phyloP scores from a whole-genome alignment of 2,113 vertebrate species.

The Sebastes schlegelii region DNA sequence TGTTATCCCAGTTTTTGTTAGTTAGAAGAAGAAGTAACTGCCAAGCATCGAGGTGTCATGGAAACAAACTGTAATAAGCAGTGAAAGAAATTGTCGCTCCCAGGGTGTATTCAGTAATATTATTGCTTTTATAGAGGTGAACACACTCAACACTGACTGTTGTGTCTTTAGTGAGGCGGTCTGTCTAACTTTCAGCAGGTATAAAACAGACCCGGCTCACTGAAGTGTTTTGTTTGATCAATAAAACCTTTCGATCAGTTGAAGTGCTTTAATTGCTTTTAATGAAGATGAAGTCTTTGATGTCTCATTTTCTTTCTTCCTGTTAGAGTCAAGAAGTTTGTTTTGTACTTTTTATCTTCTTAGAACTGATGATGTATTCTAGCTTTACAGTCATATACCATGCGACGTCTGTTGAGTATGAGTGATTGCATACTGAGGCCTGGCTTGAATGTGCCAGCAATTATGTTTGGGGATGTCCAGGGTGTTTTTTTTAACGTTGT shows the following conservation, averaged over 20 bases:
- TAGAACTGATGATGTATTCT: background rate
- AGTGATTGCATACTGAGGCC: background rate
- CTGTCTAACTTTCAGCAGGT: constrained; percentile 18
- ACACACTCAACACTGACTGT: background rate
- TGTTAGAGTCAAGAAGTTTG: constrained; percentile 6
- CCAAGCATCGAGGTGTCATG: constrained; percentile 8
- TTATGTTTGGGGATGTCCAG: background rate
- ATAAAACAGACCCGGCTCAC: background rate
- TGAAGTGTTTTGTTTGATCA: constrained; percentile 23
- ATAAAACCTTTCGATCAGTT: constrained; percentile 35
- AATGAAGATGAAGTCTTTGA: constrained; percentile 14
- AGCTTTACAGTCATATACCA: background rate
- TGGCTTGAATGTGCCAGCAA: background rate
- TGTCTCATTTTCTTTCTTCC: constrained; percentile 10
- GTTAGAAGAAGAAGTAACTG: background rate
- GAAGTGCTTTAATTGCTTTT: constrained; percentile 35
- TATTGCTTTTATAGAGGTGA: background rate
- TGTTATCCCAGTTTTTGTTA: constrained; percentile 1
- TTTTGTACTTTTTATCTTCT: background rate
- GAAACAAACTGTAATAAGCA: background rate
- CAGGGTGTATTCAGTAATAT: constrained; percentile 5
- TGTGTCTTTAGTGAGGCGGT: background rate
- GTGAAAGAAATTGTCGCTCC: constrained; percentile 6
- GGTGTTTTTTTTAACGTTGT: background rate
- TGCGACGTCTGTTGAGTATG: background rate